Evolutionary conservation across 2,888 invertebrate species (phyloP), one percentile per base, ranked within the genome.

Genomic region (Netelia virgata): DNA sequence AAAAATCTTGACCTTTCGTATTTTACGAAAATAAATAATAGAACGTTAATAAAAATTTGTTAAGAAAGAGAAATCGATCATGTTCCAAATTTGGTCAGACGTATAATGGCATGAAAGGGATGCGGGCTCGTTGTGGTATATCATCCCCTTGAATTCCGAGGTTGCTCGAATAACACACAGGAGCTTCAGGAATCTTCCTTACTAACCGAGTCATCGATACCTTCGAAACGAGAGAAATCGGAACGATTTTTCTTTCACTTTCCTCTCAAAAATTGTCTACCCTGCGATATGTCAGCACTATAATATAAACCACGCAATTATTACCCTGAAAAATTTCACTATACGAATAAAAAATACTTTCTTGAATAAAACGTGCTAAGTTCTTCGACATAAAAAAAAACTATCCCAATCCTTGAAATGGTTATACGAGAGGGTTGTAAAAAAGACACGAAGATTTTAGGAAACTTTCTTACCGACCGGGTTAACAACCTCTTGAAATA

Each of bases 131-230:
- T 53, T 77, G 63, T 18, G 28, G 6, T 47, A 47, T 55, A 73
- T 83, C 79, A 87, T 83, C 85, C 86, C 85, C 84, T 86, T 86
- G 57, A 86, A 85, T 64, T 75, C 28, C 53, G 43, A 61, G 20
- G 55, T 66, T 69, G 43, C 68, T 55, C 59, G 10, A 70, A 43
- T 36, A 20, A 14, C 10, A 55, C 14, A 28, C 8, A 50, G 53
- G 8, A 28, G 43, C 18, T 23, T 20, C 69, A 69, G 81, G 20
- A 57, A 77, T 20, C 78, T 23, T 53, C 64, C 69, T 81, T 84
- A 70, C 74, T 78, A 78, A 82, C 64, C 59, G 82, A 64, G 53
- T 61, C 81, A 64, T 72, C 73, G 59, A 68, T 70, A 57, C 47
- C 75, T 66, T 18, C 20, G 14, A 59, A 20, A 43, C n/a, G 28